A percentile compares a stretch with the other conserved stretches of the same genome.
phyloP scores from a whole-genome alignment of 2,797 vertebrate genomes.

The Salarias fasciatus region DNA sequence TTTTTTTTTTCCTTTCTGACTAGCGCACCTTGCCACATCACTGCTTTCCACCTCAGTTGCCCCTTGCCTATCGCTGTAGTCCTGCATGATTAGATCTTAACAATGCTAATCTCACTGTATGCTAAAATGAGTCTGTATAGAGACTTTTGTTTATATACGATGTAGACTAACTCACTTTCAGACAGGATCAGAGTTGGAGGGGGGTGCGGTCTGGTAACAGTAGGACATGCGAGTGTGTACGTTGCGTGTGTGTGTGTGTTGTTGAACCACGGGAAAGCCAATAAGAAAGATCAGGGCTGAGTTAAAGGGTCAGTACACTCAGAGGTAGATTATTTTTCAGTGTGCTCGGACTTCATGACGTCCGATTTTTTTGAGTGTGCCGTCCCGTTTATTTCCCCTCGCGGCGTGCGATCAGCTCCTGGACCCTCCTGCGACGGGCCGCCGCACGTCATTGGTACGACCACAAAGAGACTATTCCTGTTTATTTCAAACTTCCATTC shows the following conservation, averaged over 20 bases:
- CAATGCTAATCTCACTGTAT: constrained; percentile 85
- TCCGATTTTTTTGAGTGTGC: constrained; percentile 43
- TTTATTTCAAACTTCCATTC: constrained; percentile 35
- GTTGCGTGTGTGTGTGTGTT: constrained; percentile 17
- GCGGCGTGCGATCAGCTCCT: constrained; percentile 32
- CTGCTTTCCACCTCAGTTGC: constrained; percentile 84
- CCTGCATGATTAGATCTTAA: constrained; percentile 89
- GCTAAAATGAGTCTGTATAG: constrained; percentile 81
- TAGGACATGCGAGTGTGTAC: constrained; percentile 30
- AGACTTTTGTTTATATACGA: constrained; percentile 78
- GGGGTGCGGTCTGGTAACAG: constrained; percentile 52
- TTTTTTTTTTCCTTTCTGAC: constrained; percentile 32
- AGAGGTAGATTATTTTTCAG: constrained; percentile 28
- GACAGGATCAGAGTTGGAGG: constrained; percentile 28
- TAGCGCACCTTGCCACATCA: constrained; percentile 89
- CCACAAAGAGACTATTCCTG: constrained; percentile 27
- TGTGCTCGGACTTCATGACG: constrained; percentile 42
- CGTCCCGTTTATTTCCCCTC: constrained; percentile 47
- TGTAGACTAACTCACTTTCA: constrained; percentile 73
- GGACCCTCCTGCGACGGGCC: constrained; percentile 19
- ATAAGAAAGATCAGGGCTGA: constrained; percentile 49
- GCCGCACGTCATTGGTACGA: constrained; percentile 57
- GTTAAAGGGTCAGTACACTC: constrained; percentile 54
- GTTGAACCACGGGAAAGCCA: constrained; percentile 47
- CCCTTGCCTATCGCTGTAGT: constrained; percentile 89